A percentile compares a stretch with the other conserved stretches of the same genome.
Evolutionary conservation across 1,140 invertebrate genomes (phyloP).

Genomic region (Lordiphosa collinella): DNA sequence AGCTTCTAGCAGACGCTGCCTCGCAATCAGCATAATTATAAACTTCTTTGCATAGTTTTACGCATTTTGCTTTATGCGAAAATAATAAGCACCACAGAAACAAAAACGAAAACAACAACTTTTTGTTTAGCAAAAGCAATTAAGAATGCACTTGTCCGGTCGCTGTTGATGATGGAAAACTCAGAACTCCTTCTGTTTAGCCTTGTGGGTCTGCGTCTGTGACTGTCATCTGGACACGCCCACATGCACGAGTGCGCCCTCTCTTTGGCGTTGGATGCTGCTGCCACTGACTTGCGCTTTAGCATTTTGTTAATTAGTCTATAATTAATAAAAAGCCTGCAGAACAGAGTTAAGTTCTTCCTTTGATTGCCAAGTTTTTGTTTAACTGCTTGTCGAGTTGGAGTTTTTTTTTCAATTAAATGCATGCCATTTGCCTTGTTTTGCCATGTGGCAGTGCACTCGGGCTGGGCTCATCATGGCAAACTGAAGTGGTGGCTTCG

Average conservation of each 20-base stretch:
- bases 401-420: constrained; percentile 49
- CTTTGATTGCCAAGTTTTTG: constrained; percentile 44
- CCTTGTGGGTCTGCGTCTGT: constrained; percentile 18
- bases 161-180: constrained; percentile 16
- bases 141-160: constrained; percentile 58
- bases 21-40: constrained; percentile 74
- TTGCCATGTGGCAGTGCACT: constrained; percentile 4
- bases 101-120: constrained; percentile 1
- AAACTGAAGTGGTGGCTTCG: constrained; percentile 11
- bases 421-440: constrained; percentile 32
- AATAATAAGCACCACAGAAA: constrained; percentile 30
- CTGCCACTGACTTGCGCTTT: constrained; percentile 24
- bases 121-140: constrained; percentile 33
- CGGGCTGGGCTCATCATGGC: constrained; percentile 16
- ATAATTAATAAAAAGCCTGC: constrained; percentile 55
- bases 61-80: constrained; percentile 49
- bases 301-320: constrained; percentile 62
- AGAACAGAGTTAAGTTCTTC: constrained; percentile 3
- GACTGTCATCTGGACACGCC: constrained; percentile 47
- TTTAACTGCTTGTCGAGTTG: constrained; percentile 5
- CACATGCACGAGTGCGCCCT: constrained; percentile 55
- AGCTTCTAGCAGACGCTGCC: constrained; percentile 23
- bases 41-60: constrained; percentile 52
- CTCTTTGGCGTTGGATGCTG: constrained; percentile 18
- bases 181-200: constrained; percentile 10